Conservation (phyloP, 2,113 vertebrate genomes). For the Microtus oregoni region DNA sequence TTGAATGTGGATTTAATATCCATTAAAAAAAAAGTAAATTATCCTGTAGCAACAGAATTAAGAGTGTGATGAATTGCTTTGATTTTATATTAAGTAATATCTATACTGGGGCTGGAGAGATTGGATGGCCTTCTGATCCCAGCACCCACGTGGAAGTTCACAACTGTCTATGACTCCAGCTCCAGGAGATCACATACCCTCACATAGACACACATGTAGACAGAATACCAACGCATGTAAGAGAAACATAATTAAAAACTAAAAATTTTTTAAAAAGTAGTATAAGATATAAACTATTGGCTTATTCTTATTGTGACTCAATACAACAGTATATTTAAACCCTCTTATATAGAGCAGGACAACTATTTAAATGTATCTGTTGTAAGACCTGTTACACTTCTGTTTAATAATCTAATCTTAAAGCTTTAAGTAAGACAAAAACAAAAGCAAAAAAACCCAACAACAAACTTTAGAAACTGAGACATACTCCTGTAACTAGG, state of each 20-base stretch:
- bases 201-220: too few relatives aligned
- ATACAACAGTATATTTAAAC: constrained; percentile 9
- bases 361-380: constrained; percentile 28
- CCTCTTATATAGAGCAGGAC: not conserved
- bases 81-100: constrained; percentile 21
- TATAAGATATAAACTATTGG: constrained; percentile 13
- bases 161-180: too few relatives aligned
- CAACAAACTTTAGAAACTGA: constrained; percentile 32
- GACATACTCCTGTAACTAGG: constrained; percentile 17
- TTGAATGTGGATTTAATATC: constrained; percentile 14
- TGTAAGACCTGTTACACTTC: not conserved
- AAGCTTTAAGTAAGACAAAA: not conserved
- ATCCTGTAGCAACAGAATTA: constrained; percentile 37
- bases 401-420: constrained; percentile 37
- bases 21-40: constrained; percentile 36
- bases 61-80: constrained; percentile 1
- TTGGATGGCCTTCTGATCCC: too few relatives aligned
- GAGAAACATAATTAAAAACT: too few relatives aligned
- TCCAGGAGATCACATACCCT: too few relatives aligned
- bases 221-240: too few relatives aligned
- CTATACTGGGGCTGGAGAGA: too few relatives aligned
- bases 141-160: too few relatives aligned
- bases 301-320: not conserved
- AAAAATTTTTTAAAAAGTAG: not conserved
- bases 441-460: not conserved